Percentiles rank a stretch among this genome's conserved stretches.
These are phyloP conservation scores for Boulengerochromis microlepis DNA, from an alignment of 2,113 vertebrate species.

Conservation along the genomic window DNA sequence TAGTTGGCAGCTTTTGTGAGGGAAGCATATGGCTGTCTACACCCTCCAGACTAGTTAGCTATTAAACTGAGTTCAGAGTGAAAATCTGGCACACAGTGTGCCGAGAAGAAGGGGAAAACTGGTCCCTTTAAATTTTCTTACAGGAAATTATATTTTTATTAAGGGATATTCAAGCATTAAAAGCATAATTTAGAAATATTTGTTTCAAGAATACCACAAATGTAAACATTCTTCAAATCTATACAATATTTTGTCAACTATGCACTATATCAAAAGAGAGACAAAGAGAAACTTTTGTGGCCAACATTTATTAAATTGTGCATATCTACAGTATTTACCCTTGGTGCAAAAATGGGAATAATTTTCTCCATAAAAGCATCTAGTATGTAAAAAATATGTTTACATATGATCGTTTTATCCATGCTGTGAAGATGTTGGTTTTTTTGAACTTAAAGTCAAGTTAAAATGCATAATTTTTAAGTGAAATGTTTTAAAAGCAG, in stretches of 20 bases:
- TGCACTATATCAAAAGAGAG: background rate
- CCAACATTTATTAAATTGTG: background rate
- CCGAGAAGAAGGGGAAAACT: background rate
- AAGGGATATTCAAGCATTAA: background rate
- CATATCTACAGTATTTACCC: background rate
- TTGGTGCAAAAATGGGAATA: background rate
- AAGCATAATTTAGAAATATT: background rate
- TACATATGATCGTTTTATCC: background rate
- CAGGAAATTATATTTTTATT: background rate
- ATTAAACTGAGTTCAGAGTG: background rate
- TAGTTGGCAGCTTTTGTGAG: background rate
- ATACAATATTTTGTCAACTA: fast-evolving
- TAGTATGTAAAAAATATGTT: background rate
- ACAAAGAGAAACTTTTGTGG: background rate
- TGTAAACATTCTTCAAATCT: background rate
- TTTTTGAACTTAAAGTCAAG: background rate
- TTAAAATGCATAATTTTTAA: background rate
- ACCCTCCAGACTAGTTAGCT: background rate
- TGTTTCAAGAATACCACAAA: background rate
- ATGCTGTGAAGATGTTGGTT: background rate
- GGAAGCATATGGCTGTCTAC: background rate
- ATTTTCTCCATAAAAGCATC: background rate
- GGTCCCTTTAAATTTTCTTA: background rate
- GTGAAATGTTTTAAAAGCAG: background rate
- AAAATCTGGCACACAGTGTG: background rate